Conservation (phyloP, 2,113 vertebrate genomes). For the Anolis sagrei region DNA sequence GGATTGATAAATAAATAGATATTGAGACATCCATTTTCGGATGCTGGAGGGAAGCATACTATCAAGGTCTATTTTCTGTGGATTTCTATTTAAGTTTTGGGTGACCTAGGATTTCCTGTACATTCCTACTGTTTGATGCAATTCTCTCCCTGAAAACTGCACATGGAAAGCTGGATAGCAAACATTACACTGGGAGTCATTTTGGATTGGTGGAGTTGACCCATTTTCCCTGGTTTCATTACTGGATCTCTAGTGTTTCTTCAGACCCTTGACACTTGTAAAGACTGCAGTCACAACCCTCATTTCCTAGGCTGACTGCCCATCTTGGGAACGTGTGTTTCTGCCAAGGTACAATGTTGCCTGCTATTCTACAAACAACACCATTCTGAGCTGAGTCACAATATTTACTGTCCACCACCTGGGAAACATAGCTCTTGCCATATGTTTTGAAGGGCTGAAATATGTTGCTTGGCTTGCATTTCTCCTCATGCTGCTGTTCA, state of each 20-base stretch:
- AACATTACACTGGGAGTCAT: background rate
- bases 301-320: background rate
- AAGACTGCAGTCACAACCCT: background rate
- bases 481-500: background rate
- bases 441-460: background rate
- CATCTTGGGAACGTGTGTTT: background rate
- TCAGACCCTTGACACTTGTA: background rate
- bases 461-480: background rate
- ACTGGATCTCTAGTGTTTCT: background rate
- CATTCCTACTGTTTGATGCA: background rate
- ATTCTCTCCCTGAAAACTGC: background rate
- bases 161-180: background rate
- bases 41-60: background rate
- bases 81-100: background rate
- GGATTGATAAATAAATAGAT: no score
- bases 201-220: background rate
- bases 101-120: background rate
- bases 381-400: background rate
- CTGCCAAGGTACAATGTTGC: constrained; percentile 9
- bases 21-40: no score
- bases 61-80: background rate
- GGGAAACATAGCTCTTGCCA: constrained; percentile 1
- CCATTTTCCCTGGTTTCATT: background rate
- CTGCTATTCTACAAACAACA: constrained; percentile 6
- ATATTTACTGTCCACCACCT: background rate